Percentiles rank a stretch among this genome's conserved stretches.
These are phyloP conservation scores for Drosophila sturtevanti DNA, from an alignment of 1,140 invertebrate species.

Conservation along the genomic window DNA sequence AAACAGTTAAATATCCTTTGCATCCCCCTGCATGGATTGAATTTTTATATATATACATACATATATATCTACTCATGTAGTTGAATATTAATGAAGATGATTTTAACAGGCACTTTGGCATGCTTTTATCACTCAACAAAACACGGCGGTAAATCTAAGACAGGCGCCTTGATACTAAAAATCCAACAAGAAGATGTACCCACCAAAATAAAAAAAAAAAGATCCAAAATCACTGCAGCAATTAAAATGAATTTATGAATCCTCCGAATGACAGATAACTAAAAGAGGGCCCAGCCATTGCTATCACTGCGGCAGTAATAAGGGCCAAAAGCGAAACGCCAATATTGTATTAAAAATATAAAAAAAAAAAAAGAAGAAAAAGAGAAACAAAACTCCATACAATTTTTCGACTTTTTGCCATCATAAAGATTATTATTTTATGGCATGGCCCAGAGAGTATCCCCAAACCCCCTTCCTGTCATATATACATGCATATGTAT, in stretches of 20 bases:
- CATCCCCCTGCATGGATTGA: too few relatives aligned
- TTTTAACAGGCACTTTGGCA: slow-evolving; percentile 66
- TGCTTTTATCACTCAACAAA: slow-evolving; percentile 54
- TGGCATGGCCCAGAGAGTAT: slow-evolving; percentile 29
- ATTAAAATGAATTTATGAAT: slow-evolving; percentile 80
- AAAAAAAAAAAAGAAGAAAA: neutral
- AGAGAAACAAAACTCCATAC: neutral
- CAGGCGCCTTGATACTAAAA: slow-evolving; percentile 38
- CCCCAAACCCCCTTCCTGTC: slow-evolving; percentile 1
- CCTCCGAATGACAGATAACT: slow-evolving; percentile 57
- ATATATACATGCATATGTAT: neutral
- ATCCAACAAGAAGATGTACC: slow-evolving; percentile 14
- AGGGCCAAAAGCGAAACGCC: slow-evolving; percentile 34
- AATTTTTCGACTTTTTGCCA: slow-evolving; percentile 53
- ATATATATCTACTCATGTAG: slow-evolving; percentile 49
- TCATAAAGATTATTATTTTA: slow-evolving; percentile 81
- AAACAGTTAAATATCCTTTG: neutral
- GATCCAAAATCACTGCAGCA: slow-evolving; percentile 72
- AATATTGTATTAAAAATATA: slow-evolving; percentile 74
- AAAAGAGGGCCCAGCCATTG: slow-evolving; percentile 11
- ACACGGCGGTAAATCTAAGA: slow-evolving; percentile 44
- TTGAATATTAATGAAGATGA: slow-evolving; percentile 76
- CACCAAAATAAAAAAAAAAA: neutral
- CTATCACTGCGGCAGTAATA: slow-evolving; percentile 31
- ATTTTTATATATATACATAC: neutral